A percentile compares a stretch with the other conserved stretches of the same genome.
Conservation (phyloP, 2,113 vertebrate genomes). For the Corythornis madagascariensis region DNA sequence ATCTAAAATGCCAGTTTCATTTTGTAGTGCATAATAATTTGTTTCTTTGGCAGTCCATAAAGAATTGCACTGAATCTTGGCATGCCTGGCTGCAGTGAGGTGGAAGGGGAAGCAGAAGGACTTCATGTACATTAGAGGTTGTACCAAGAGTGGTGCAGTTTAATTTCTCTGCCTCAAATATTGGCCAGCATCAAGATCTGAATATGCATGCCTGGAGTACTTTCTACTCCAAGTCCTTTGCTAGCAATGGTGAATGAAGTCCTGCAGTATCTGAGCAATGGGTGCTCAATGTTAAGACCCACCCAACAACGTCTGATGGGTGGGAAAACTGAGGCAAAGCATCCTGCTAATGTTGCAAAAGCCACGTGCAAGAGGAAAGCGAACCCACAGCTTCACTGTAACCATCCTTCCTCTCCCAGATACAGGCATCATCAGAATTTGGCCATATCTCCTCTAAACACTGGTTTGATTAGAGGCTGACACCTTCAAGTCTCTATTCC, state of each 20-base stretch:
- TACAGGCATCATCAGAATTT: background rate
- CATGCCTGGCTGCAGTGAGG: background rate
- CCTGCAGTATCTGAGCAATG: background rate
- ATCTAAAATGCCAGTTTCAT: constrained; percentile 73
- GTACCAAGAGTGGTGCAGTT: background rate
- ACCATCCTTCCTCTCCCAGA: background rate
- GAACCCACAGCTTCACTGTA: background rate
- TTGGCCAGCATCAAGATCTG: background rate
- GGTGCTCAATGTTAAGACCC: background rate
- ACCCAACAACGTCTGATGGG: background rate
- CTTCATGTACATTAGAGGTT: background rate
- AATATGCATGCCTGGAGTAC: background rate
- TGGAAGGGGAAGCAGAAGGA: constrained; percentile 1
- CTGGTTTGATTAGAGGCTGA: background rate
- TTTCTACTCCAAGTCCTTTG: background rate
- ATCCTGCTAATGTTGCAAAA: too few relatives aligned
- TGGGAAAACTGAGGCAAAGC: background rate
- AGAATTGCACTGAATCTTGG: constrained; percentile 29
- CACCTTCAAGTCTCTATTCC: background rate
- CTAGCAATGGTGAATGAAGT: background rate
- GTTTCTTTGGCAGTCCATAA: constrained; percentile 67
- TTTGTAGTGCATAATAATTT: constrained; percentile 69
- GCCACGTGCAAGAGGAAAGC: background rate
- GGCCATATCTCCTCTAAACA: background rate
- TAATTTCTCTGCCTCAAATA: background rate